phyloP scores from a whole-genome alignment of 2,797 vertebrate genomes.

The Anisognathus igniventris region DNA sequence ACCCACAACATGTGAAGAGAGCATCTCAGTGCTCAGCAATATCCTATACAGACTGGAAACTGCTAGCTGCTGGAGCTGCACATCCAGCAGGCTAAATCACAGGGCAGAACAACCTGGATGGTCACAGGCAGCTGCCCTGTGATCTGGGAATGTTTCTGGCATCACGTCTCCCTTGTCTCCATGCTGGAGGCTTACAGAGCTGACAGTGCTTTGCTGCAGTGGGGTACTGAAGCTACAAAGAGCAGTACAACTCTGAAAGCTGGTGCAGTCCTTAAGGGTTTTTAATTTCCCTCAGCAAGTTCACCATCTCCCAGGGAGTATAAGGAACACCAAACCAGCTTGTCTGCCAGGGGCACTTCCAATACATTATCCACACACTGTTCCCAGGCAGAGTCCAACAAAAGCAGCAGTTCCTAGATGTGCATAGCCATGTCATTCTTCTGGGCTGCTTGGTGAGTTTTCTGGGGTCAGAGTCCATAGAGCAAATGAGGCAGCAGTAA shows the following conservation, averaged over 20 bases:
- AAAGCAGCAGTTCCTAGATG: not conserved
- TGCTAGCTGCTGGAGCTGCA: constrained; percentile 22
- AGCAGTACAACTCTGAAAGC: not conserved
- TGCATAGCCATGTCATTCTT: not conserved
- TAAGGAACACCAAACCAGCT: not conserved
- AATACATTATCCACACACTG: not conserved
- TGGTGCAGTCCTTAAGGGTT: not conserved
- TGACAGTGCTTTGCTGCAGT: not conserved
- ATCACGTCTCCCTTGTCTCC: not conserved
- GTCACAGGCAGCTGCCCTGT: not conserved
- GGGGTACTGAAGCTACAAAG: not conserved
- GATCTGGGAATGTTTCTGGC: not conserved
- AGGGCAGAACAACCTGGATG: not conserved
- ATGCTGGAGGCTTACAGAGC: not conserved
- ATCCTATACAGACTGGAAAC: not conserved
- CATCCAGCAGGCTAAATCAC: not conserved
- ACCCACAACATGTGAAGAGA: not conserved
- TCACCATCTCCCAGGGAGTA: not conserved
- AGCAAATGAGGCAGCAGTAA: not conserved
- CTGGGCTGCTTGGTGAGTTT: not conserved
- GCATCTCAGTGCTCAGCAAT: constrained; percentile 43
- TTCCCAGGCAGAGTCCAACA: not conserved
- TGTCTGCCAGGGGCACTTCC: not conserved
- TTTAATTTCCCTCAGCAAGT: not conserved
- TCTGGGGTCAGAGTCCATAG: not conserved